Evolutionary conservation across 1,140 invertebrate species (phyloP).

Genomic region (Caenorhabditis inopinata): DNA sequence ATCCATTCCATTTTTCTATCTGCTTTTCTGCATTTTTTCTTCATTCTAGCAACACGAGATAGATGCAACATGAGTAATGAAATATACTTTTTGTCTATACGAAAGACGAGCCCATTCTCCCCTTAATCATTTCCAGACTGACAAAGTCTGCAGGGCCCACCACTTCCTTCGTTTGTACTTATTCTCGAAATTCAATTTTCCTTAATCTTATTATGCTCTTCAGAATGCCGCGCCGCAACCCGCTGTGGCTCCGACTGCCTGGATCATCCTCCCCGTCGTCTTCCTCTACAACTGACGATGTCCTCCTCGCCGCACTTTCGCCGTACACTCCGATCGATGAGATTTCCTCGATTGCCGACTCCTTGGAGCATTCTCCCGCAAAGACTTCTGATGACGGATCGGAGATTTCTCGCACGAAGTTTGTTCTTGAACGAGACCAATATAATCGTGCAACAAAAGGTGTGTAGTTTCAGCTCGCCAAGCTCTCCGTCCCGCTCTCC

Average conservation of each 20-base stretch:
- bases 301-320: background rate
- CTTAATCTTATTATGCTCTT: background rate
- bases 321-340: background rate
- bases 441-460: no score
- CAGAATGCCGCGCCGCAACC: slow-evolving; percentile 5
- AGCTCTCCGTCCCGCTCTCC: slow-evolving; percentile 1
- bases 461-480: background rate
- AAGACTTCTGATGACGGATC: slow-evolving; percentile 1
- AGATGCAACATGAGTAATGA: background rate
- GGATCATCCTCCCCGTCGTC: background rate
- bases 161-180: no score
- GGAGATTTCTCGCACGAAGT: slow-evolving; percentile 3
- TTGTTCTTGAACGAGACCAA: background rate
- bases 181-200: no score
- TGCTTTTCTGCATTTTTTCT: no score
- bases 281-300: background rate
- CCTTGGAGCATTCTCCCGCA: slow-evolving; percentile 1
- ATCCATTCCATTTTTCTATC: background rate
- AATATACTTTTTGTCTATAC: slow-evolving; percentile 16
- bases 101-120: background rate
- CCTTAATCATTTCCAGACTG: no score
- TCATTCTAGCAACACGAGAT: background rate
- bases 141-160: no score
- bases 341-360: background rate
- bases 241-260: background rate